A percentile compares a stretch with the other conserved stretches of the same genome.
Conservation (phyloP, 2,888 invertebrate genomes). For the Pyrgus malvae region DNA sequence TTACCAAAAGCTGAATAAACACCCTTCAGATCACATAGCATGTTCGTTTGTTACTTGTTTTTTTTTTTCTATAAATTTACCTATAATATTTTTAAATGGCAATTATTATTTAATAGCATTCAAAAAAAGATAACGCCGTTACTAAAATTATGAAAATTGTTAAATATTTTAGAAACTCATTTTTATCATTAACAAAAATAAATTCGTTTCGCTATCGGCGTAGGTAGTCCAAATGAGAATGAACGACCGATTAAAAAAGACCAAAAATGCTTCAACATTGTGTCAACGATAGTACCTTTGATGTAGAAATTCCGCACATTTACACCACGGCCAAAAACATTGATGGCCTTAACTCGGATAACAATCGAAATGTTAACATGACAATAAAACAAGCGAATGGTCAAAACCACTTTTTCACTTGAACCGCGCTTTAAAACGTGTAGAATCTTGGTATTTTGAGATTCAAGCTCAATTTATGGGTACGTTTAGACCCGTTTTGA, state of each 20-base stretch:
- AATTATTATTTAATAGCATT: too few relatives aligned
- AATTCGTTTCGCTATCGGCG: too few relatives aligned
- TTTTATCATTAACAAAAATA: too few relatives aligned
- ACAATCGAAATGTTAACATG: slow-evolving; percentile 72
- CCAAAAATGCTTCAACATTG: slow-evolving; percentile 28
- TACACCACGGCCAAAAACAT: slow-evolving; percentile 56
- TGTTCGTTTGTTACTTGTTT: too few relatives aligned
- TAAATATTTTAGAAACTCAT: too few relatives aligned
- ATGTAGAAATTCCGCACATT: slow-evolving; percentile 54
- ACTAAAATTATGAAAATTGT: too few relatives aligned
- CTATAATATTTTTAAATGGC: too few relatives aligned
- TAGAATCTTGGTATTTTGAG: not conserved
- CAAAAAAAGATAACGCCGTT: too few relatives aligned
- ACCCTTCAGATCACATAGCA: too few relatives aligned
- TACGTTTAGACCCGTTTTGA: not conserved
- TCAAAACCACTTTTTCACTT: slow-evolving; percentile 33
- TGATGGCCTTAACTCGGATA: slow-evolving; percentile 48
- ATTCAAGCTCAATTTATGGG: not conserved
- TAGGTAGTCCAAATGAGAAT: not conserved
- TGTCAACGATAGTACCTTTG: slow-evolving; percentile 29
- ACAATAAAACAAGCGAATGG: slow-evolving; percentile 46
- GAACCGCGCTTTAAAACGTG: not conserved
- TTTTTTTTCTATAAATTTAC: too few relatives aligned
- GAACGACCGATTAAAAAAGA: not conserved
- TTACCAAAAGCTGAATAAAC: too few relatives aligned